Percentiles rank a stretch among this genome's conserved stretches.
These are phyloP conservation scores for Phengaris alcon DNA, from an alignment of 2,888 invertebrate genomes.

Conservation along the genomic window DNA sequence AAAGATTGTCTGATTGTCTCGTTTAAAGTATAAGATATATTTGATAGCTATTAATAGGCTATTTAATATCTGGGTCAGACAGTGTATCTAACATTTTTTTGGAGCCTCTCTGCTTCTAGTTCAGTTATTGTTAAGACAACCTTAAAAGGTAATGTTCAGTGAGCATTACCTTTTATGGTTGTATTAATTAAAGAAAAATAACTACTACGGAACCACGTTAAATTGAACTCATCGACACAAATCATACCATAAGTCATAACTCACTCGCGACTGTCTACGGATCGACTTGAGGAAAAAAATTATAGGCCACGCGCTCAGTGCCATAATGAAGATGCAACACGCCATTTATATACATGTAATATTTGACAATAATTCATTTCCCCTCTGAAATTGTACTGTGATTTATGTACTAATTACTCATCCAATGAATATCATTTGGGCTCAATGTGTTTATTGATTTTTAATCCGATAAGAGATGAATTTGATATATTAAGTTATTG, in stretches of 20 bases:
- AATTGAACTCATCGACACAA: background rate
- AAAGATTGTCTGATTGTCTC: too few relatives aligned
- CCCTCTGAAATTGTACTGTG: background rate
- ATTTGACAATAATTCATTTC: background rate
- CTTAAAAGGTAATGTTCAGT: too few relatives aligned
- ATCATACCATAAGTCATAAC: background rate
- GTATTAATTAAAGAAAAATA: too few relatives aligned
- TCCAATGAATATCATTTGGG: background rate
- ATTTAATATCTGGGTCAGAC: too few relatives aligned
- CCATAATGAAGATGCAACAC: background rate
- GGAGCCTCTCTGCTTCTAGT: too few relatives aligned
- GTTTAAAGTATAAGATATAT: too few relatives aligned
- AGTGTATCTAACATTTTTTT: too few relatives aligned
- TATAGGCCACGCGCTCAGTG: background rate
- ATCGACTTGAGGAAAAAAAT: background rate
- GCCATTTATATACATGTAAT: background rate
- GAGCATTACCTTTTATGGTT: too few relatives aligned
- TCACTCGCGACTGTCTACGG: background rate
- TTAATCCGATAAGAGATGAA: background rate
- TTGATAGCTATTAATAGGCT: too few relatives aligned
- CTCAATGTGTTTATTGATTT: slow-evolving; percentile 2
- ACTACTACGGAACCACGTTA: too few relatives aligned
- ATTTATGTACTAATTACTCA: slow-evolving; percentile 5
- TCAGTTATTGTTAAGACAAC: too few relatives aligned
- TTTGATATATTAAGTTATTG: slow-evolving; percentile 1